Percentiles rank a stretch among this genome's conserved stretches.
Conservation (phyloP, 2,113 vertebrate species). For the Columbina picui region DNA sequence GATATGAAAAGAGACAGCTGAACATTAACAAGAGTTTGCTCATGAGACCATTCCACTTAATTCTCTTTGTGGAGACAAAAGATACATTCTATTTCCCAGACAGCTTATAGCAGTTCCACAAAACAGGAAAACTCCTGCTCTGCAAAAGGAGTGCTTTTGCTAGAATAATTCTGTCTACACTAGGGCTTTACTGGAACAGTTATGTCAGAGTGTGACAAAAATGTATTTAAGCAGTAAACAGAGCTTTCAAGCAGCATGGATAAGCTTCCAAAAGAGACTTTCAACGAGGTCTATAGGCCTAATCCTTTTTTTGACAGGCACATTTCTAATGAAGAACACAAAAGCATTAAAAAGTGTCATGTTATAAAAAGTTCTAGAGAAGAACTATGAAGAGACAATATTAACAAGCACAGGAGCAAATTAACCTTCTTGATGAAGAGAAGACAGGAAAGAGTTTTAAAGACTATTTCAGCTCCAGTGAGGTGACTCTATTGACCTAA, state of each 20-base stretch:
- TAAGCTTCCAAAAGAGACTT: background rate
- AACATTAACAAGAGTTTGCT: background rate
- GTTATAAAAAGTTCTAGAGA: background rate
- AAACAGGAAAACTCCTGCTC: background rate
- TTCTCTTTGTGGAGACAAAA: background rate
- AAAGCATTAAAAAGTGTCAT: background rate
- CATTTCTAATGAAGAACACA: background rate
- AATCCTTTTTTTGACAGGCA: background rate
- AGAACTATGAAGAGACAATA: background rate
- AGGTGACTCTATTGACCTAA: background rate
- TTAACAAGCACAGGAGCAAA: background rate
- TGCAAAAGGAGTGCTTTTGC: background rate
- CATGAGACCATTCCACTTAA: background rate
- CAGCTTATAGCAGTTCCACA: background rate
- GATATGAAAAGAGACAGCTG: background rate
- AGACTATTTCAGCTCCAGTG: background rate
- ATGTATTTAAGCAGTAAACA: background rate
- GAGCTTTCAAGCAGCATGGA: background rate
- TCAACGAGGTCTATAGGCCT: background rate
- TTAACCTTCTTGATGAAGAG: background rate
- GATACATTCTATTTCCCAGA: background rate
- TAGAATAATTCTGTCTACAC: background rate
- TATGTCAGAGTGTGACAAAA: background rate
- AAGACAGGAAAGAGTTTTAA: background rate
- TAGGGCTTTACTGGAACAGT: background rate